A percentile compares a stretch with the other conserved stretches of the same genome.
phyloP scores from a whole-genome alignment of 2,888 invertebrate genomes.

The Diarsia brunnea region DNA sequence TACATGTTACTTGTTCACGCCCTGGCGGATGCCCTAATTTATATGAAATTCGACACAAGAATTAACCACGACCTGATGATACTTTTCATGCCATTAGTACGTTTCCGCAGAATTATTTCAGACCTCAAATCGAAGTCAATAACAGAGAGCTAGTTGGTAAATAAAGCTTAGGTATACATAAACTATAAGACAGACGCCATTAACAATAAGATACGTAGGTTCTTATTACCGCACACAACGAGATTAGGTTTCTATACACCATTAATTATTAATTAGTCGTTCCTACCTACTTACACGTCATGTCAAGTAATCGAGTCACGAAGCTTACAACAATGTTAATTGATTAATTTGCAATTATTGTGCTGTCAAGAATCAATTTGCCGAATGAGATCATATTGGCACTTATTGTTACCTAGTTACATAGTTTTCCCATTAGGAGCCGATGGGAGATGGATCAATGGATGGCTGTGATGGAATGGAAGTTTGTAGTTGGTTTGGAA shows the following conservation, averaged over 20 bases:
- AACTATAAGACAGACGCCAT: conserved; percentile 42
- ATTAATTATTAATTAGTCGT: conserved; percentile 66
- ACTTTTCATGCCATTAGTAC: not conserved
- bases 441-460: conserved; percentile 4
- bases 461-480: not conserved
- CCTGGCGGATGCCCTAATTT: not conserved
- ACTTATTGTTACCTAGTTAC: conserved; percentile 31
- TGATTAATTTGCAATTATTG: conserved; percentile 65
- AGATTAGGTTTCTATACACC: conserved; percentile 62
- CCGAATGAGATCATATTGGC: conserved; percentile 58
- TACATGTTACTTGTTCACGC: not conserved
- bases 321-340: conserved; percentile 59
- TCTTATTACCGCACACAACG: conserved; percentile 59
- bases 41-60: not conserved
- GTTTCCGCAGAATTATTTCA: not conserved
- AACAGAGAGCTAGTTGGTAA: not conserved
- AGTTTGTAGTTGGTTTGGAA: not conserved
- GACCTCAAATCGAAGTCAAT: not conserved
- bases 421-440: conserved; percentile 43
- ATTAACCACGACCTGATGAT: not conserved
- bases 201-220: conserved; percentile 51
- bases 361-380: conserved; percentile 57
- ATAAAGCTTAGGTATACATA: not conserved
- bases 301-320: conserved; percentile 63
- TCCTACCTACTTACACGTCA: conserved; percentile 58